Base-by-base conservation (phyloP, 2,113 vertebrate species). In the Ailurus styani region DNA sequence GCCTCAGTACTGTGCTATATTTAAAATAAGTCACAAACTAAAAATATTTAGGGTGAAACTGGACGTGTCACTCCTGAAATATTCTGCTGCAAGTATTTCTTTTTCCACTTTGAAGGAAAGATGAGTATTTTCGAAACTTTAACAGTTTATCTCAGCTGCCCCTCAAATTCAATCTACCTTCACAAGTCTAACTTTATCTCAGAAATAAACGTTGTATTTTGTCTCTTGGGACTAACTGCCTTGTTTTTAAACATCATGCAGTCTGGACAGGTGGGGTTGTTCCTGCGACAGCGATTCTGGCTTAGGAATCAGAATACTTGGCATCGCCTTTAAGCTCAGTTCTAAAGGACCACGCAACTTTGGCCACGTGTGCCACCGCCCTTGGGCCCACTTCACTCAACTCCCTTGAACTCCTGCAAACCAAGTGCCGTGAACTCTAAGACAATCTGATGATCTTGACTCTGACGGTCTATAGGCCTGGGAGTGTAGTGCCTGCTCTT, bases 11-110 rank as follows among this genome's bases (percentile, higher is more conserved):
- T 50, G 15, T 75, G 31, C n/a, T 90, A 7, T 62, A 68, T 78
- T 96, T 93, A 90, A 94, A 96, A 68, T 73, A 95, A 91, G 60
- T n/a, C n/a, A 45, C 25, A 91, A 93, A 72, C 52, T 78, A 55
- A 96, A 97, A 90, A 94, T 66, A 92, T 4, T 13, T 29, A 89
- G 89, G 91, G 7, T 96, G 83, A 86, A 96, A 89, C 27, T 78
- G 29, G 7, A 84, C 62, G 7, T 73, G 77, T 55, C 64, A 27
- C 6, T 89, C 8, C 27, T 78, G 57, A 81, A 90, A 77, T 17
- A 54, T 52, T 45, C 64, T 72, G n/a, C 42, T 37, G 90, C 86
- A 88, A 96, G 55, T 62, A 84, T 20, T 60, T 64, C 34, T 54
- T 97, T 97, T 98, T 91, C 82, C 31, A 37, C 2, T 40, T 4